Evolutionary conservation across 1,140 invertebrate genomes (phyloP).

Genomic region (Pachyrhynchus sulphureomaculatus): DNA sequence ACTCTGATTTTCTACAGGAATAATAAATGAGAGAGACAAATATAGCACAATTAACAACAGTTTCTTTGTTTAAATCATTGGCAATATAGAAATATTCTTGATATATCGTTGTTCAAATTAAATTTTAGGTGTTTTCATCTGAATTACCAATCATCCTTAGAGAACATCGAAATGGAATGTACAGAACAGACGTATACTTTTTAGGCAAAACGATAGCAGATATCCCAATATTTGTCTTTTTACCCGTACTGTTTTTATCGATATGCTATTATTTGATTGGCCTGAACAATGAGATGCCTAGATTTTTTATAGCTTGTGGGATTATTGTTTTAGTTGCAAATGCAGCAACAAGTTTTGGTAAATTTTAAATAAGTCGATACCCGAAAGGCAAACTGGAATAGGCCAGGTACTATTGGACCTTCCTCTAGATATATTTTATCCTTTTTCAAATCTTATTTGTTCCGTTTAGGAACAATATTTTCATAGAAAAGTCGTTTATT

Average conservation of each 20-base stretch:
- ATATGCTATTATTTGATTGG: conserved; percentile 89
- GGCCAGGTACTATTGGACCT: too few species aligned
- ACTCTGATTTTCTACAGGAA: too few species aligned
- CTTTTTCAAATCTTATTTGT: too few species aligned
- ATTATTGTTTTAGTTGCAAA: conserved; percentile 84
- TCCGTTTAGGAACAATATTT: too few species aligned
- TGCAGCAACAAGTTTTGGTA: conserved; percentile 89
- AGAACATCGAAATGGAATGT: conserved; percentile 90
- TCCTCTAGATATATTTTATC: too few species aligned
- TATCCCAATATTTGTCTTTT: conserved; percentile 75
- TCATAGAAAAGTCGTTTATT: too few species aligned
- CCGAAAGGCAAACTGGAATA: too few species aligned
- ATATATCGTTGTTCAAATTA: too few species aligned
- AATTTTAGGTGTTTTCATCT: conserved; percentile 85
- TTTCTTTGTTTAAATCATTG: too few species aligned
- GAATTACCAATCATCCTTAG: conserved; percentile 90
- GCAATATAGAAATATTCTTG: too few species aligned
- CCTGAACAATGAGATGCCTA: conserved; percentile 67
- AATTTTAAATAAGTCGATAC: conserved; percentile 37
- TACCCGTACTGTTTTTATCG: conserved; percentile 81
- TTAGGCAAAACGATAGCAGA: conserved; percentile 89
- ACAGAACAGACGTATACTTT: conserved; percentile 91
- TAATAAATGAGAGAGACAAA: too few species aligned
- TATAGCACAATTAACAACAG: too few species aligned
- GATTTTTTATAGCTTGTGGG: conserved; percentile 74